These are phyloP conservation scores for Apodemus speciosus DNA, from an alignment of 2,113 vertebrate genomes.

Conservation along the genomic window DNA sequence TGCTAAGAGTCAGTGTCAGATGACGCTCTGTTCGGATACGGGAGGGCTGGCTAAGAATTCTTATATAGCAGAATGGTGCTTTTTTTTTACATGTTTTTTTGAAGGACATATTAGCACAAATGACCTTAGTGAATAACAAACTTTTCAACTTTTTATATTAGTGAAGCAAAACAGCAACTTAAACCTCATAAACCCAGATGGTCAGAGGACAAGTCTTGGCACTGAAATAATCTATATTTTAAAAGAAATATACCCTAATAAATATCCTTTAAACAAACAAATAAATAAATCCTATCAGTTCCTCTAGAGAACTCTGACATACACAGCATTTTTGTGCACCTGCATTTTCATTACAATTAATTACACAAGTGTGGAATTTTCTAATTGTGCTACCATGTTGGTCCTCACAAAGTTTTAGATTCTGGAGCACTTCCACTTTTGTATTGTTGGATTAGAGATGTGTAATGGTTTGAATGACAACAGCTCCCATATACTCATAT, in stretches of 20 bases:
- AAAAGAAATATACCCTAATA: not conserved
- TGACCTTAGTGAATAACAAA: slow-evolving; percentile 29
- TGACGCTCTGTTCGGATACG: not conserved
- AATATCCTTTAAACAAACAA: not conserved
- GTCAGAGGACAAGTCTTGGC: not conserved
- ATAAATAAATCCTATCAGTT: not conserved
- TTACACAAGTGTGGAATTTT: not conserved
- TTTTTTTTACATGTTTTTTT: not conserved
- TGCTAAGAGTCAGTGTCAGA: not conserved
- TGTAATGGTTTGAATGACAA: not conserved
- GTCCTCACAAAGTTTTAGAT: not conserved
- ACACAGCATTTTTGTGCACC: not conserved
- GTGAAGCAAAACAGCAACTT: not conserved
- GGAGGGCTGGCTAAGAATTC: not conserved
- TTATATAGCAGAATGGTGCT: not conserved
- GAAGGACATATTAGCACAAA: not conserved
- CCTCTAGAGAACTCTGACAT: not conserved
- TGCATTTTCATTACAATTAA: not conserved
- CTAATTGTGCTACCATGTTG: not conserved
- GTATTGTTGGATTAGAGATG: not conserved
- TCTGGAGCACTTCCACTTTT: not conserved
- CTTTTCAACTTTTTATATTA: slow-evolving; percentile 33
- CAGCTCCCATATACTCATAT: accelerated
- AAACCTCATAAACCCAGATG: slow-evolving; percentile 1
- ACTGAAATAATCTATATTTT: not conserved